A percentile compares a stretch with the other conserved stretches of the same genome.
phyloP scores from a whole-genome alignment of 1,140 invertebrate genomes.

The Anastrepha obliqua region DNA sequence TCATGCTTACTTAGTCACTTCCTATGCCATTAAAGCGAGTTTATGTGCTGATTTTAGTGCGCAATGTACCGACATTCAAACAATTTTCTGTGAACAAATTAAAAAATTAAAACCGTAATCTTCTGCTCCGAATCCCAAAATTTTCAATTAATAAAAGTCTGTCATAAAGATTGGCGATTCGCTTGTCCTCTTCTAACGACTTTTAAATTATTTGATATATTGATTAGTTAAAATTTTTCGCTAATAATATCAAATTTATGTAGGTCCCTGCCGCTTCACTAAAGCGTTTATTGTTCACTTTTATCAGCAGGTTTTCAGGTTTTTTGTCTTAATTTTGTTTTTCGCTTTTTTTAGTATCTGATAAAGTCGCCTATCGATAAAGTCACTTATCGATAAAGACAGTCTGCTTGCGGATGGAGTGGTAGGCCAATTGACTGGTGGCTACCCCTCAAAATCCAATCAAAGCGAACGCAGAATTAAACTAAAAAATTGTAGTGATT shows the following conservation, averaged over 20 bases:
- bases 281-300: constrained; percentile 6
- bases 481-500: not conserved
- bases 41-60: too few relatives aligned
- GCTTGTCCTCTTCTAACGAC: not conserved
- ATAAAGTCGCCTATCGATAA: not conserved
- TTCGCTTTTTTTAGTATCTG: too few relatives aligned
- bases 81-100: too few relatives aligned
- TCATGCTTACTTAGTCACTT: too few relatives aligned
- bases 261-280: not conserved
- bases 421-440: not conserved
- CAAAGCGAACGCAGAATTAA: not conserved
- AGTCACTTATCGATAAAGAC: not conserved
- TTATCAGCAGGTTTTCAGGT: not conserved
- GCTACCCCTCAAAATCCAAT: constrained; percentile 5
- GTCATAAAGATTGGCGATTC: not conserved
- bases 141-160: not conserved
- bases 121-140: not conserved
- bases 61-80: too few relatives aligned
- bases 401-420: not conserved
- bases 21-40: too few relatives aligned
- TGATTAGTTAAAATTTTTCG: not conserved
- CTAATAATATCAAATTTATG: not conserved
- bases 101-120: not conserved
- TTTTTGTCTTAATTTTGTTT: too few relatives aligned
- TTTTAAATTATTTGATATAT: not conserved